Conservation (phyloP, 2,113 vertebrate species). For the Corythoichthys intestinalis region DNA sequence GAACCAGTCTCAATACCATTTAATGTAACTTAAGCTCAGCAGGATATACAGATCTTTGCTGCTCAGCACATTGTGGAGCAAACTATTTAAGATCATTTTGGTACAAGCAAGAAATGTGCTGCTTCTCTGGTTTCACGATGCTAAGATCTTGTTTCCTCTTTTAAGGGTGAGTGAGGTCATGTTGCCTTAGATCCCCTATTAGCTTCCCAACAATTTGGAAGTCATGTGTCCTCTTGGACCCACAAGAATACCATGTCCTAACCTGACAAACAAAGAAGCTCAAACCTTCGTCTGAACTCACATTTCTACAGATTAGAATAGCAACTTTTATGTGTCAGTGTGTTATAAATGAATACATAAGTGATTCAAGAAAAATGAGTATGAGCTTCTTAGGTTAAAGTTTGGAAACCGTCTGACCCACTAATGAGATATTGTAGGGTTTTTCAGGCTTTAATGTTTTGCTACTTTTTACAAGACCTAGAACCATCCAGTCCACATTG, state of each 20-base stretch:
- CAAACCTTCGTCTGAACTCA: not conserved
- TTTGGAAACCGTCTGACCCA: not conserved
- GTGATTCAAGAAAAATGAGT: not conserved
- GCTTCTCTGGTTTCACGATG: not conserved
- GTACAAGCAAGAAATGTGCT: not conserved
- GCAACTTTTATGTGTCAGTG: not conserved
- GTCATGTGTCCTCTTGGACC: not conserved
- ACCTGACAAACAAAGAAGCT: not conserved
- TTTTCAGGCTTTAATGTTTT: not conserved
- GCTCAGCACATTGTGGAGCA: not conserved
- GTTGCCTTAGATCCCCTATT: not conserved
- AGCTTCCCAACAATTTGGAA: not conserved
- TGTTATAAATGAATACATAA: not conserved
- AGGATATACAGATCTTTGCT: not conserved
- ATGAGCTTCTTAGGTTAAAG: not conserved
- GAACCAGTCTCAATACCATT: slow-evolving; percentile 1
- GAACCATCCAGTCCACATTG: not conserved
- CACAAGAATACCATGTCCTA: not conserved
- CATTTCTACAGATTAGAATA: not conserved
- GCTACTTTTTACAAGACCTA: not conserved
- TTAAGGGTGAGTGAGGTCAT: too few species aligned
- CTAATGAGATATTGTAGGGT: slow-evolving; percentile 4
- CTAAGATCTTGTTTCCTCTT: not conserved
- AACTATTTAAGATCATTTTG: slow-evolving; percentile 1
- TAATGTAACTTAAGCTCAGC: not conserved